Conservation (phyloP, 2,113 vertebrate genomes). For the Eolophus roseicapilla region DNA sequence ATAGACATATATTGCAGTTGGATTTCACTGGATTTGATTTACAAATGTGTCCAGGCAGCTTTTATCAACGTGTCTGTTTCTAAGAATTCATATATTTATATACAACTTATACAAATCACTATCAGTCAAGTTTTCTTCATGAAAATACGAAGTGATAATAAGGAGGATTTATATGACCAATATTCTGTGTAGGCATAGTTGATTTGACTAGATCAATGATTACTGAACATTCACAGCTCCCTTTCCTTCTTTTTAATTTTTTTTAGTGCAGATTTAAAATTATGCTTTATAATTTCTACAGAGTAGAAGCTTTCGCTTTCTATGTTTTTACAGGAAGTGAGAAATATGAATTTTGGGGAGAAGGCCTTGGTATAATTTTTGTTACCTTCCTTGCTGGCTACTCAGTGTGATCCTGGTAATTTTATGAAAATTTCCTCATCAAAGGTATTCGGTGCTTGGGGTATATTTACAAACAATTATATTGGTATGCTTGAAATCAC, state of each 20-base stretch:
- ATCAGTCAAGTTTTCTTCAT: not conserved
- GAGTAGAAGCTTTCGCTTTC: fast-evolving
- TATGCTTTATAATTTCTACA: not conserved
- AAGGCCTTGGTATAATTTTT: not conserved
- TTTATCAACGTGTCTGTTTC: not conserved
- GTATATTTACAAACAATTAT: not conserved
- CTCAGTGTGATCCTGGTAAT: not conserved
- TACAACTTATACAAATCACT: not conserved
- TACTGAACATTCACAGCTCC: not conserved
- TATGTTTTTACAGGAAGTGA: not conserved
- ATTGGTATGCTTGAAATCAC: not conserved
- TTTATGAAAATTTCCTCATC: not conserved
- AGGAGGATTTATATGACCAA: not conserved
- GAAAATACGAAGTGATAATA: not conserved
- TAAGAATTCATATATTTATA: not conserved
- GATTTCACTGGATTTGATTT: not conserved
- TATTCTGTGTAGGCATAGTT: not conserved
- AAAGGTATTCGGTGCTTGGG: not conserved
- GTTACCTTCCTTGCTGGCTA: not conserved
- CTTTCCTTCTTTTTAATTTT: not conserved
- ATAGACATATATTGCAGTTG: not conserved
- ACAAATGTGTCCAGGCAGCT: not conserved
- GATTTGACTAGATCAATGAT: not conserved
- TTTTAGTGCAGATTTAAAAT: not conserved
- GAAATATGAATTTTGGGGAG: not conserved